Evolutionary conservation across 2,113 vertebrate species (phyloP).

Genomic region (Geococcyx californianus): DNA sequence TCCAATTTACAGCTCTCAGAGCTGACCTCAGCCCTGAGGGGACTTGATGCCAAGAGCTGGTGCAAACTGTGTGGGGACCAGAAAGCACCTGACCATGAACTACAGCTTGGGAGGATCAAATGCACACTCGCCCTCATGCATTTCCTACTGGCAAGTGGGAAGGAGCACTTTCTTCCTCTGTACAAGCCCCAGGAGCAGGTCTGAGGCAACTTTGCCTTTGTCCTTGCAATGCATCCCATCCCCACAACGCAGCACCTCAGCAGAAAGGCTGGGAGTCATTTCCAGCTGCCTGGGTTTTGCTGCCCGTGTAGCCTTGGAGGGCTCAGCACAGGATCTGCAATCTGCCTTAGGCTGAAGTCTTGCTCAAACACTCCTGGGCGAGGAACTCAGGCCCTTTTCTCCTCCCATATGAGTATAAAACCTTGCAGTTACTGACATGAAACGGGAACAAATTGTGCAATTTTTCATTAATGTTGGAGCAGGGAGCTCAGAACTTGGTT

Average conservation of each 20-base stretch:
- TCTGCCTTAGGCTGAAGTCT: neutral
- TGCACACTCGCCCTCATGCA: accelerated
- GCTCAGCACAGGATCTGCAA: neutral
- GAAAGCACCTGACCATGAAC: neutral
- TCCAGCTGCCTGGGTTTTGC: neutral
- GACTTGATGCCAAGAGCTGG: neutral
- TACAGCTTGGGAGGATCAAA: no score
- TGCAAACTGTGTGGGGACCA: neutral
- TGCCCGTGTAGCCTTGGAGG: neutral
- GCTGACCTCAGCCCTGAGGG: neutral
- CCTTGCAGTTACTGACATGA: neutral
- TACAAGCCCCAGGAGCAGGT: neutral
- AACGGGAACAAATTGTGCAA: neutral
- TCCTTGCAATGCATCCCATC: neutral
- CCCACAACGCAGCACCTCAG: neutral
- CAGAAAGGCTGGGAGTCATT: neutral
- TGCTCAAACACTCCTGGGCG: neutral
- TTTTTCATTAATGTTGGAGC: neutral
- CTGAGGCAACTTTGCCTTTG: neutral
- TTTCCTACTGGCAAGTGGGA: neutral
- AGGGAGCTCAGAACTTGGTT: neutral
- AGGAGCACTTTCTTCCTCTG: neutral
- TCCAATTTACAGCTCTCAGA: accelerated
- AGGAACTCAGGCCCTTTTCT: neutral
- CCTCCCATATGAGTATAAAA: neutral